Conservation (phyloP, 2,888 invertebrate species). For the Prostheceraeus crozeri region DNA sequence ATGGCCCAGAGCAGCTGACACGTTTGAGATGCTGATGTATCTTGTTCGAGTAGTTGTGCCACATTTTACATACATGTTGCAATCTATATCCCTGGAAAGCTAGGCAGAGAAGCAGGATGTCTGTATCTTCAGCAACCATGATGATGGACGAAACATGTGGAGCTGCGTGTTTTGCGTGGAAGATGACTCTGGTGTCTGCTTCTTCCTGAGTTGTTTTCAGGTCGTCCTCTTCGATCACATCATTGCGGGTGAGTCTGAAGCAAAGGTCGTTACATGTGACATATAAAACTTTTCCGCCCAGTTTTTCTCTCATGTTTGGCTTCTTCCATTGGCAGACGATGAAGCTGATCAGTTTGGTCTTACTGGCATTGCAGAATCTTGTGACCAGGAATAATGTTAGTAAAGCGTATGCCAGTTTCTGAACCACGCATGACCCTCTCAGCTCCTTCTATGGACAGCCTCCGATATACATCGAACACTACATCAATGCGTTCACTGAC, state of each 20-base stretch:
- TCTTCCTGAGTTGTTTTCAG: conserved; percentile 41
- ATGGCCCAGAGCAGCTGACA: conserved; percentile 34
- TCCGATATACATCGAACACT: conserved; percentile 16
- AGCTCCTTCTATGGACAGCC: conserved; percentile 4
- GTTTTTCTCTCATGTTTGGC: conserved; percentile 13
- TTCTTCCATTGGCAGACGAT: conserved; percentile 26
- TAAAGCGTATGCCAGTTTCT: conserved; percentile 31
- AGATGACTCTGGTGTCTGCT: conserved; percentile 40
- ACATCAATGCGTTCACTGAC: not conserved
- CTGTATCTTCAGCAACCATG: conserved; percentile 41
- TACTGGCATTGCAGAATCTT: conserved; percentile 34
- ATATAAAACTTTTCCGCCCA: conserved; percentile 38
- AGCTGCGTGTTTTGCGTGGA: conserved; percentile 41
- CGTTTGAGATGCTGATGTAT: conserved; percentile 35
- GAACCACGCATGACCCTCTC: conserved; percentile 20
- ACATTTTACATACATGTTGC: conserved; percentile 34
- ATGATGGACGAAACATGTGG: conserved; percentile 38
- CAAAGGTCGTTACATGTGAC: conserved; percentile 39
- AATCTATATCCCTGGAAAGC: conserved; percentile 33
- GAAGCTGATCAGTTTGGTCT: conserved; percentile 30
- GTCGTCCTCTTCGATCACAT: too few relatives aligned
- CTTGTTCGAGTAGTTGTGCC: conserved; percentile 35
- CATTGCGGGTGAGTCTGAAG: conserved; percentile 32
- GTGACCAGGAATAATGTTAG: conserved; percentile 38
- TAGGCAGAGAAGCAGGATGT: conserved; percentile 40